phyloP scores from a whole-genome alignment of 2,113 vertebrate species.

The Archocentrus centrarchus region DNA sequence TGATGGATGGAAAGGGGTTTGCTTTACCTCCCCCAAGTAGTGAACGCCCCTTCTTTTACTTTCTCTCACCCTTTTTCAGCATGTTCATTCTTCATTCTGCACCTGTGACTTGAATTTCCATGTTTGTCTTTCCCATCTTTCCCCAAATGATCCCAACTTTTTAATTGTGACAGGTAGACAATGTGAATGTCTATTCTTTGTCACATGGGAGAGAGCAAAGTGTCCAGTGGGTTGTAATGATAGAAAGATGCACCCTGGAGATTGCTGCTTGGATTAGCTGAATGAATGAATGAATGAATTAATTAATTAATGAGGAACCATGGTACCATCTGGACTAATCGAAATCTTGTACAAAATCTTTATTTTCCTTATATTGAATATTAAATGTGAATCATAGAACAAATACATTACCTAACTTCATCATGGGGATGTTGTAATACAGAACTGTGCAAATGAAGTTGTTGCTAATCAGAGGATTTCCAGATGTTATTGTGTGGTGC shows the following conservation, averaged over 20 bases:
- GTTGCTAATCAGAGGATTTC: background rate
- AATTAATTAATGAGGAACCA: too few relatives aligned
- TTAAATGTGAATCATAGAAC: background rate
- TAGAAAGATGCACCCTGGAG: background rate
- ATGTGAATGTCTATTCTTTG: background rate
- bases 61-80: conserved; percentile 30
- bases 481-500: background rate
- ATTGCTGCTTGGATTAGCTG: background rate
- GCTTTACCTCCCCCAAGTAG: conserved; percentile 72
- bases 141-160: background rate
- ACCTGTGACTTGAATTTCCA: conserved; percentile 26
- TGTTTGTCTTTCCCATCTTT: background rate
- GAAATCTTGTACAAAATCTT: background rate
- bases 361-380: background rate
- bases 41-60: conserved; percentile 49
- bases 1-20: conserved; percentile 81
- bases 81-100: conserved; percentile 40
- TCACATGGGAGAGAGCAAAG: background rate
- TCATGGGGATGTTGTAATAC: background rate
- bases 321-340: background rate
- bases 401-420: background rate
- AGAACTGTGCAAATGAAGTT: background rate
- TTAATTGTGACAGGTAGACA: background rate
- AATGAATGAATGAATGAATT: background rate
- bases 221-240: background rate